phyloP scores from a whole-genome alignment of 2,113 vertebrate genomes.

The Ptyas mucosa region DNA sequence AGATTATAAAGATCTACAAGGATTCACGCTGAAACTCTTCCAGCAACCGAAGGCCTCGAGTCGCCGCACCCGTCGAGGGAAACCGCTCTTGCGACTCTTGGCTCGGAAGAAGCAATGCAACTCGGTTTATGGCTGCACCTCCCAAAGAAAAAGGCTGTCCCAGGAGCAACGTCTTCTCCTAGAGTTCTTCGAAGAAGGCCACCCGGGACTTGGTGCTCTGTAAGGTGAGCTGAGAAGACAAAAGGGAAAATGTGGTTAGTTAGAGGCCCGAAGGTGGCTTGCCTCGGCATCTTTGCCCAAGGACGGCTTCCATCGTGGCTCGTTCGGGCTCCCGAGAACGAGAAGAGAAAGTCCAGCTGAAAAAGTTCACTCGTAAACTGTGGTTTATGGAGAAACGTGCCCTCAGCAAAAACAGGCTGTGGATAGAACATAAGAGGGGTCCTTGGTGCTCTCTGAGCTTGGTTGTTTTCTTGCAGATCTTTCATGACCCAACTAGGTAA shows the following conservation, averaged over 20 bases:
- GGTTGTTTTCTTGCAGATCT: too few species aligned
- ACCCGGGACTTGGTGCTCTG: constrained; percentile 95
- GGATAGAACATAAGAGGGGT: not conserved
- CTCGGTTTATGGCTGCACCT: not conserved
- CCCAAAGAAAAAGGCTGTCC: not conserved
- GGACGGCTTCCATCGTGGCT: not conserved
- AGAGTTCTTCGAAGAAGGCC: constrained; percentile 95
- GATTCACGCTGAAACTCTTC: constrained; percentile 4
- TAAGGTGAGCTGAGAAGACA: constrained; percentile 84
- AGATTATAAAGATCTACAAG: constrained; percentile 1
- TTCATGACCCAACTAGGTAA: too few species aligned
- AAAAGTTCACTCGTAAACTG: not conserved
- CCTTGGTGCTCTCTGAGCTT: too few species aligned
- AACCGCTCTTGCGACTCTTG: not conserved
- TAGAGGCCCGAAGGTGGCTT: not conserved
- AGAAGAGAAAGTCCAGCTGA: not conserved
- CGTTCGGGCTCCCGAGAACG: not conserved
- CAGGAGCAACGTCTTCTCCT: constrained; percentile 23
- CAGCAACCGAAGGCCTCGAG: constrained; percentile 13
- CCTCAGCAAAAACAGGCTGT: not conserved
- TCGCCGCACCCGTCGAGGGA: constrained; percentile 29
- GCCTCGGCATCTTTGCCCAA: not conserved
- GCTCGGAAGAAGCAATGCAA: not conserved
- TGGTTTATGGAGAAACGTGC: not conserved
- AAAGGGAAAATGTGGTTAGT: not conserved